Evolutionary conservation across 2,888 invertebrate species (phyloP).

Genomic region (Cryptosula pallasiana): DNA sequence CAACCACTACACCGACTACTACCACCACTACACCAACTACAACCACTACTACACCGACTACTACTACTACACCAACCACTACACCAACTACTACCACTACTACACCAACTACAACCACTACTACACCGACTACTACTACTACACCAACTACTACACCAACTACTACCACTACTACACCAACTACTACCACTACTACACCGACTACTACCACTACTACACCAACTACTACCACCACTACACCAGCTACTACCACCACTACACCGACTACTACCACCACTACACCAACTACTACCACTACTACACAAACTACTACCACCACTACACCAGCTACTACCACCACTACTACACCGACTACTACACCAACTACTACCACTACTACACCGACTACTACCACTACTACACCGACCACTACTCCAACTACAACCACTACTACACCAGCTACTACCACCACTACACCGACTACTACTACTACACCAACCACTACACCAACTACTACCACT

Average conservation of each 20-base stretch:
- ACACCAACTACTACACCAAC: too few species aligned
- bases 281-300: not conserved
- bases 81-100: too few species aligned
- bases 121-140: not conserved
- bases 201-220: not conserved
- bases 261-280: not conserved
- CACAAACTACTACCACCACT: too few species aligned
- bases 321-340: not conserved
- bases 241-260: too few species aligned
- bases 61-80: not conserved
- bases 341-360: too few species aligned
- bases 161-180: not conserved
- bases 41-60: not conserved
- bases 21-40: not conserved
- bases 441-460: not conserved
- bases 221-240: not conserved
- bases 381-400: too few species aligned
- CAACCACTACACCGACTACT: too few species aligned
- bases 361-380: too few species aligned
- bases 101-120: not conserved
- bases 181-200: not conserved
- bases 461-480: too few species aligned
- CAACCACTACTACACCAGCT: not conserved
- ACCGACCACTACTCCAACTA: not conserved
- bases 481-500: not conserved